phyloP scores from a whole-genome alignment of 2,113 vertebrate species.

The Halichoeres trimaculatus region DNA sequence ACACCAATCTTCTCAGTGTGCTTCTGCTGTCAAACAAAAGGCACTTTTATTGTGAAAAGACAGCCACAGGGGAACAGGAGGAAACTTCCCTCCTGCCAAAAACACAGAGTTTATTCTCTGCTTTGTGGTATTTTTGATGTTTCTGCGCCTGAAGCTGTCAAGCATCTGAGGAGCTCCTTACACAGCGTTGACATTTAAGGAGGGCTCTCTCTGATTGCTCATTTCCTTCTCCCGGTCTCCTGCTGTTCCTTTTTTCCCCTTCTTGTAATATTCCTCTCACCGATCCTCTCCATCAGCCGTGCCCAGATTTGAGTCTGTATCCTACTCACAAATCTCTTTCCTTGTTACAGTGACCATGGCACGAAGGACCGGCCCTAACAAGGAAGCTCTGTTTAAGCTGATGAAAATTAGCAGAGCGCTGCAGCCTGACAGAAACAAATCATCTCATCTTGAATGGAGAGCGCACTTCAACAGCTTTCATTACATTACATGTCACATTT shows the following conservation, averaged over 20 bases:
- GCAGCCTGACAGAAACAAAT: slow-evolving; percentile 38
- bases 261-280: slow-evolving; percentile 25
- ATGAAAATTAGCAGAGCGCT: slow-evolving; percentile 55
- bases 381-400: slow-evolving; percentile 60
- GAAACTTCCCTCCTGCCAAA: slow-evolving; percentile 31
- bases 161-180: slow-evolving; percentile 41
- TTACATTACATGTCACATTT: slow-evolving; percentile 35
- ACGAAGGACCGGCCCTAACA: slow-evolving; percentile 52
- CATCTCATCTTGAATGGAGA: slow-evolving; percentile 46
- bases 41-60: slow-evolving; percentile 26
- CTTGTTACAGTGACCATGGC: slow-evolving; percentile 61
- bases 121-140: slow-evolving; percentile 53
- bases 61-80: slow-evolving; percentile 2
- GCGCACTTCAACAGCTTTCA: slow-evolving; percentile 29
- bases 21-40: slow-evolving; percentile 41
- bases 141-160: slow-evolving; percentile 46
- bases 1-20: slow-evolving; percentile 24
- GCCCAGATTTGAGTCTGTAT: background rate
- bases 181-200: slow-evolving; percentile 56
- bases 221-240: slow-evolving; percentile 28
- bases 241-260: slow-evolving; percentile 6
- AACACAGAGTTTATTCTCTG: slow-evolving; percentile 5
- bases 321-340: slow-evolving; percentile 52
- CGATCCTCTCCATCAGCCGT: background rate
- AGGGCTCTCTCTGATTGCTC: slow-evolving; percentile 24